These are phyloP conservation scores for Pandemis heparana DNA, from an alignment of 2,888 invertebrate species.

Conservation along the genomic window DNA sequence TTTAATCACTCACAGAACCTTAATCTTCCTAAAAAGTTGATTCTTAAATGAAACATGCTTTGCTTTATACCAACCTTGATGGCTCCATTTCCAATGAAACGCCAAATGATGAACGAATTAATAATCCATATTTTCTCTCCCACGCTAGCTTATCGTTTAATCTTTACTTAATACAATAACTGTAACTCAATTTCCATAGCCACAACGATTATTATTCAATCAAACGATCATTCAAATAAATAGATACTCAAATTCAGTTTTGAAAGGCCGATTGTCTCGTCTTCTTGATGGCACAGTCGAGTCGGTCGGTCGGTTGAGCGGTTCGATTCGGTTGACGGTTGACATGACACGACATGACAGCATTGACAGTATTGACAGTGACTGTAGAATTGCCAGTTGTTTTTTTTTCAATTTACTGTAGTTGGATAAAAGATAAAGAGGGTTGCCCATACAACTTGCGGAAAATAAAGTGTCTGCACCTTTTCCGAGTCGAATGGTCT, in stretches of 20 bases:
- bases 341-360: no score
- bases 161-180: not conserved
- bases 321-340: no score
- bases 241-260: not conserved
- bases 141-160: not conserved
- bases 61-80: conserved; percentile 7
- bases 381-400: no score
- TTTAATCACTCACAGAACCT: not conserved
- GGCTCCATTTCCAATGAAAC: conserved; percentile 12
- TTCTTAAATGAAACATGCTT: conserved; percentile 16
- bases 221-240: not conserved
- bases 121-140: not conserved
- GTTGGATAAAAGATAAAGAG: no score
- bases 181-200: not conserved
- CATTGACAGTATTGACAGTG: no score
- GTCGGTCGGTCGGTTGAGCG: no score
- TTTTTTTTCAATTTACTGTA: no score
- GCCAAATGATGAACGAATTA: not conserved
- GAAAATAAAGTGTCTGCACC: no score
- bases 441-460: no score
- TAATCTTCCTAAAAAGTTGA: not conserved
- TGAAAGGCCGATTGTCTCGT: conserved; percentile 2
- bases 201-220: not conserved
- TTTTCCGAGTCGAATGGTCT: no score
- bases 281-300: not conserved